phyloP scores from a whole-genome alignment of 2,797 vertebrate genomes.

The Potorous gilbertii region DNA sequence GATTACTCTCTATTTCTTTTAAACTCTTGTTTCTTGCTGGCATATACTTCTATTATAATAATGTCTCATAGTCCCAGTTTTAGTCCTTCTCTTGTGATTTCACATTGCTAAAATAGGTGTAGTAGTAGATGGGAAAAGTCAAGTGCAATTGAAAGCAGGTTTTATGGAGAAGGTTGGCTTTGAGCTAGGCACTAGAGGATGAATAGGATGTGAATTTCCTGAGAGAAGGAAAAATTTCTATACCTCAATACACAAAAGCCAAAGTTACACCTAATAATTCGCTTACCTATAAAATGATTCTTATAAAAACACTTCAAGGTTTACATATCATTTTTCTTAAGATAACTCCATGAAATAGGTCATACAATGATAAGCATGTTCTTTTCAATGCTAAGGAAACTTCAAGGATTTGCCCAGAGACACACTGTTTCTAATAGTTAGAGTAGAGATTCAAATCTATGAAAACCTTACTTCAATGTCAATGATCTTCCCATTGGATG shows the following conservation, averaged over 20 bases:
- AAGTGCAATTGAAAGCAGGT: too few relatives aligned
- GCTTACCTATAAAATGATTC: too few relatives aligned
- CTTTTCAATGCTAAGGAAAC: slow-evolving; percentile 17
- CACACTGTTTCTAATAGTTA: slow-evolving; percentile 65
- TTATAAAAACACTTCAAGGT: too few relatives aligned
- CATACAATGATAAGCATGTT: too few relatives aligned
- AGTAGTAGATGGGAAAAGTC: too few relatives aligned
- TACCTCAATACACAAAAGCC: too few relatives aligned
- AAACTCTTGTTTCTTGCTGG: not conserved
- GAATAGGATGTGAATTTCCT: not conserved
- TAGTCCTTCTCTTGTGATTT: not conserved
- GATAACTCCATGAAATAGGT: too few relatives aligned
- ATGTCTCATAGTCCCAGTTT: not conserved
- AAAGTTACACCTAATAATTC: too few relatives aligned
- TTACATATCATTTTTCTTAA: too few relatives aligned
- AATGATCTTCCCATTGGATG: too few relatives aligned
- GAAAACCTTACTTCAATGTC: slow-evolving; percentile 16
- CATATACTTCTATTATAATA: not conserved
- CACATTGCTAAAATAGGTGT: too few relatives aligned
- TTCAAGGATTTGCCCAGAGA: slow-evolving; percentile 72
- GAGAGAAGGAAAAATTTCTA: slow-evolving; percentile 43
- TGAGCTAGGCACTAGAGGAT: not conserved
- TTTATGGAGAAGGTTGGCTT: too few relatives aligned
- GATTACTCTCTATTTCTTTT: not conserved
- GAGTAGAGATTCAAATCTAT: slow-evolving; percentile 64